These are phyloP conservation scores for Columba livia DNA, from an alignment of 2,113 vertebrate species.

Conservation along the genomic window DNA sequence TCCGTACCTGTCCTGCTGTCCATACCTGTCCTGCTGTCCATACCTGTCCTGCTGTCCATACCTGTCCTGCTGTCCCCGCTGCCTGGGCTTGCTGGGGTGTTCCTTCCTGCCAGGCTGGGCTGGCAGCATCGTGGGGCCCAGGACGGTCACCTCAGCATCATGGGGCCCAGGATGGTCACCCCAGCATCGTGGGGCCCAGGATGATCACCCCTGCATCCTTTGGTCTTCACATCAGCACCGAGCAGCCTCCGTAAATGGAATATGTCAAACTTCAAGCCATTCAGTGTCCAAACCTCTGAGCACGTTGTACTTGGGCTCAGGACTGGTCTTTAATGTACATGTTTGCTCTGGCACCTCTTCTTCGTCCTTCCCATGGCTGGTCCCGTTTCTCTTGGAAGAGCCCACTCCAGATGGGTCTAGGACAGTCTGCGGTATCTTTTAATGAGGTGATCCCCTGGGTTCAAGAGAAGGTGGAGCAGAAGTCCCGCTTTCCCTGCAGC, in stretches of 20 bases:
- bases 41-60: no score
- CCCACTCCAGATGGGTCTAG: background rate
- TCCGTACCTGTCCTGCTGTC: background rate
- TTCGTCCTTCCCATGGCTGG: accelerated
- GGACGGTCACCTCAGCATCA: no score
- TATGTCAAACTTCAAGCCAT: background rate
- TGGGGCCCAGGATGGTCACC: background rate
- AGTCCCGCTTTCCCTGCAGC: background rate
- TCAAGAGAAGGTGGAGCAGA: background rate
- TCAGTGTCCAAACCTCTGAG: background rate
- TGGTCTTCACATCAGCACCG: background rate
- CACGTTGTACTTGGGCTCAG: accelerated
- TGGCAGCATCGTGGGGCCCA: background rate
- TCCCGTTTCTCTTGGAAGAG: background rate
- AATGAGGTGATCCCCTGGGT: background rate
- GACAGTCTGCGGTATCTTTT: background rate
- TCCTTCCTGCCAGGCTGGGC: accelerated
- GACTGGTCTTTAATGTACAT: accelerated
- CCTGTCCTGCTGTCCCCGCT: background rate
- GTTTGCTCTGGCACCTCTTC: background rate
- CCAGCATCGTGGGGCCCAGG: background rate
- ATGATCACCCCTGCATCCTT: background rate
- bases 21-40: background rate
- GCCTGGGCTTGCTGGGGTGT: background rate
- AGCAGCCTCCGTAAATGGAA: accelerated